phyloP scores from a whole-genome alignment of 2,797 vertebrate genomes.

The Ctenochaetus hawaiiensis region DNA sequence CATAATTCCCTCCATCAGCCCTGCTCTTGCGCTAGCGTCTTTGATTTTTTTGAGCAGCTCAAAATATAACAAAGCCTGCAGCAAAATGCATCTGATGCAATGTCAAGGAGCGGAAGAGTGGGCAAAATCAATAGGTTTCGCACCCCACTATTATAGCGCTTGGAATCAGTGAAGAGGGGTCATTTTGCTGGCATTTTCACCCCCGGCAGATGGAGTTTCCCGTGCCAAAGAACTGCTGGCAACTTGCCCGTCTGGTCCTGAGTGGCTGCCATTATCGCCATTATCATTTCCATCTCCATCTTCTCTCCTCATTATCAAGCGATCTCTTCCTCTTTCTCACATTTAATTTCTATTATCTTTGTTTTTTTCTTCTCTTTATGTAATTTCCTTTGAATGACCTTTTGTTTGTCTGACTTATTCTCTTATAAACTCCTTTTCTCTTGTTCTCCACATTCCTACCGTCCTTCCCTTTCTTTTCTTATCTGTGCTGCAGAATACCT shows the following conservation, averaged over 20 bases:
- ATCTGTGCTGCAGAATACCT: slow-evolving; percentile 88
- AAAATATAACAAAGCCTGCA: slow-evolving; percentile 76
- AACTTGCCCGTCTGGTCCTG: slow-evolving; percentile 66
- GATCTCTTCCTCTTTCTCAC: slow-evolving; percentile 47
- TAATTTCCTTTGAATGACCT: slow-evolving; percentile 16
- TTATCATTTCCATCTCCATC: slow-evolving; percentile 69
- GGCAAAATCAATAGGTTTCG: slow-evolving; percentile 79
- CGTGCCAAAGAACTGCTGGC: slow-evolving; percentile 77
- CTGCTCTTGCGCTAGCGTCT: slow-evolving; percentile 48
- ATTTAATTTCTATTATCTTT: slow-evolving; percentile 48
- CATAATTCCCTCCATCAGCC: slow-evolving; percentile 70
- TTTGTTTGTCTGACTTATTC: slow-evolving; percentile 13
- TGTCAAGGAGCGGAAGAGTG: slow-evolving; percentile 77
- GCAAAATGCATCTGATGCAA: slow-evolving; percentile 78
- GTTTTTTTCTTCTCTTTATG: slow-evolving; percentile 40
- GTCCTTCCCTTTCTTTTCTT: slow-evolving; percentile 23
- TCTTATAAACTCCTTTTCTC: slow-evolving; percentile 33
- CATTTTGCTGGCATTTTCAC: slow-evolving; percentile 76
- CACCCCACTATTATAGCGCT: slow-evolving; percentile 69
- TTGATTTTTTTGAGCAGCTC: slow-evolving; percentile 73
- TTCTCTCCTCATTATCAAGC: slow-evolving; percentile 65
- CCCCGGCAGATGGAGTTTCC: slow-evolving; percentile 73
- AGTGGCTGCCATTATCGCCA: slow-evolving; percentile 68
- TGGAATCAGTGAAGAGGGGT: slow-evolving; percentile 73
- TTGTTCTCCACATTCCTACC: slow-evolving; percentile 17